Conservation (phyloP, 2,888 invertebrate species). For the Galeopsomyia nigrocyanea region DNA sequence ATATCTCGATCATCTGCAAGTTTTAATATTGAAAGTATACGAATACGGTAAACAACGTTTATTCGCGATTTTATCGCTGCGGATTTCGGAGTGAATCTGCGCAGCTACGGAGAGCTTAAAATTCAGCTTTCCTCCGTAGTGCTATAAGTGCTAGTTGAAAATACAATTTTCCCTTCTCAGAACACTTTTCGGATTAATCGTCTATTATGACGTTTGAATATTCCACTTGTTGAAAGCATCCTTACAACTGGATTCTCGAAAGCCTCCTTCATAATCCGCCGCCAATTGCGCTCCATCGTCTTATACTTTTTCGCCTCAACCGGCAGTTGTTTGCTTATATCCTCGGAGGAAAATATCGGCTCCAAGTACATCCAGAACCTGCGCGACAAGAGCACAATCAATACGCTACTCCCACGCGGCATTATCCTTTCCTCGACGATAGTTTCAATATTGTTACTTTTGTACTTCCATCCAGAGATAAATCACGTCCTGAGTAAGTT, state of each 20-base stretch:
- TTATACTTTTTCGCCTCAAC: conserved; percentile 84
- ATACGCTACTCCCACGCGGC: neutral
- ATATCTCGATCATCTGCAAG: conserved; percentile 75
- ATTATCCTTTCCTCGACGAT: conserved; percentile 17
- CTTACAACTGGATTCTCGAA: conserved; percentile 77
- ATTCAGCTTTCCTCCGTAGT: no score
- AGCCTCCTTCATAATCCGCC: conserved; percentile 81
- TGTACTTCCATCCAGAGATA: conserved; percentile 82
- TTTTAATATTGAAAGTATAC: neutral
- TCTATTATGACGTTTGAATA: no score
- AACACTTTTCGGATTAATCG: no score
- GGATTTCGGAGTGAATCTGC: no score
- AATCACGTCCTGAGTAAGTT: conserved; percentile 75
- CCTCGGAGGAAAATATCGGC: conserved; percentile 86
- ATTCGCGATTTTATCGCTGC: no score
- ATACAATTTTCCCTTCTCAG: no score
- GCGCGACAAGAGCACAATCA: no score
- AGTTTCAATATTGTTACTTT: conserved; percentile 71
- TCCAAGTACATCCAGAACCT: conserved; percentile 83
- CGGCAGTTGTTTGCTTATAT: conserved; percentile 84
- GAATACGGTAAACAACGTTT: no score
- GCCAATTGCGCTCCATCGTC: conserved; percentile 85
- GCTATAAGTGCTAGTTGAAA: no score
- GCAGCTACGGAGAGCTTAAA: no score
- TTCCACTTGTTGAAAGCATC: neutral